phyloP scores from a whole-genome alignment of 1,140 invertebrate species.

The Piezodorus guildinii region DNA sequence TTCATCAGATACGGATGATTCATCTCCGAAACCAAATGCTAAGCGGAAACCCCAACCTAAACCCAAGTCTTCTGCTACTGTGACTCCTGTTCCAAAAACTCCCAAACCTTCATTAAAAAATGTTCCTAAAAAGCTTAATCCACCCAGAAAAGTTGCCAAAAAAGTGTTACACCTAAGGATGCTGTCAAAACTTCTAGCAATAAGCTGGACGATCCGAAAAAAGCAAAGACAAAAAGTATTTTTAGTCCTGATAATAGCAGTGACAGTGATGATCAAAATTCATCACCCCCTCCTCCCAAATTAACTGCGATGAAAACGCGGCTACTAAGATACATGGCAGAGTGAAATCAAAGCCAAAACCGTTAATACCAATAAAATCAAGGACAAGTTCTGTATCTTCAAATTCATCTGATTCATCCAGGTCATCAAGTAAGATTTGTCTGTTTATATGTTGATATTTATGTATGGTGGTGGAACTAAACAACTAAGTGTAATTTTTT shows the following conservation, averaged over 20 bases:
- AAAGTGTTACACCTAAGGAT: constrained; percentile 30
- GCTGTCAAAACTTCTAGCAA: constrained; percentile 33
- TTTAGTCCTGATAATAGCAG: constrained; percentile 72
- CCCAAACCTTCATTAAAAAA: constrained; percentile 26
- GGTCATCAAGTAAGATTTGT: constrained; percentile 29
- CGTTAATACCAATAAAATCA: constrained; percentile 33
- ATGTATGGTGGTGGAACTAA: too few relatives aligned
- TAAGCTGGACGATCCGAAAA: constrained; percentile 37
- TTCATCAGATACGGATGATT: constrained; percentile 32
- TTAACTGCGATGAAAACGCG: constrained; percentile 37
- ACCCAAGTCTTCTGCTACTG: constrained; percentile 43
- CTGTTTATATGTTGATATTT: background rate
- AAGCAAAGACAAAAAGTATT: constrained; percentile 64
- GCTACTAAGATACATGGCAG: constrained; percentile 28
- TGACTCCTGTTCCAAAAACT: constrained; percentile 31
- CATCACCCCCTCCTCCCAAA: constrained; percentile 33
- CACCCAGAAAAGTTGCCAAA: constrained; percentile 24
- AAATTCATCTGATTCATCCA: constrained; percentile 31
- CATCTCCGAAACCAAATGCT: constrained; percentile 30
- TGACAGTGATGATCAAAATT: constrained; percentile 46
- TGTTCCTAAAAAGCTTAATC: constrained; percentile 21
- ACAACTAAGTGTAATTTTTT: too few relatives aligned
- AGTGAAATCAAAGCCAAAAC: constrained; percentile 30
- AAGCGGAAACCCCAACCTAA: constrained; percentile 39
- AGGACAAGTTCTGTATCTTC: constrained; percentile 37